Conservation (phyloP, 2,888 invertebrate species). For the Drosophila suboccidentalis region DNA sequence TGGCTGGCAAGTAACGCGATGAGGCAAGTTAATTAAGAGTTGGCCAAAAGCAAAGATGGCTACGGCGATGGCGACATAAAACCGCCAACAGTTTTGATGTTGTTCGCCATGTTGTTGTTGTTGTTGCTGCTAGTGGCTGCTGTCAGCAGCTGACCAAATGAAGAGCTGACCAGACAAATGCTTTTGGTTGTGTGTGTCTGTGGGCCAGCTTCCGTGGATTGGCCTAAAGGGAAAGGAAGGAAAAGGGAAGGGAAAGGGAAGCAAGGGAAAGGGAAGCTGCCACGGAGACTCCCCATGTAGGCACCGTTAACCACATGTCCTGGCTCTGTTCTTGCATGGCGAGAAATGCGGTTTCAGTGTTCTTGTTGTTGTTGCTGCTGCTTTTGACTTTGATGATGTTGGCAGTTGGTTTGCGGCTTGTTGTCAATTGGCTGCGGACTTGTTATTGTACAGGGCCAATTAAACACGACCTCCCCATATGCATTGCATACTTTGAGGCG, state of each 20-base stretch:
- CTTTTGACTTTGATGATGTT: conserved; percentile 66
- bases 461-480: conserved; percentile 15
- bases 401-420: conserved; percentile 56
- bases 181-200: conserved; percentile 38
- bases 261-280: not conserved
- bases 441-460: conserved; percentile 41
- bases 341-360: conserved; percentile 59
- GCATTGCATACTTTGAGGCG: conserved; percentile 14
- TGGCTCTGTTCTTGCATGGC: conserved; percentile 48
- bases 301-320: conserved; percentile 58
- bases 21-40: conserved; percentile 76
- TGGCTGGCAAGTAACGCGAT: conserved; percentile 49
- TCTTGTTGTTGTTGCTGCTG: conserved; percentile 17
- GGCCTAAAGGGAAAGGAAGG: not conserved
- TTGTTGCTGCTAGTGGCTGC: conserved; percentile 30
- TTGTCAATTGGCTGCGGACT: conserved; percentile 36
- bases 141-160: conserved; percentile 74
- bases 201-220: conserved; percentile 16
- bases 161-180: conserved; percentile 70
- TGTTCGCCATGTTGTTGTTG: conserved; percentile 21
- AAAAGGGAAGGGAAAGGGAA: not conserved
- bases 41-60: conserved; percentile 61
- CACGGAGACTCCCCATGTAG: conserved; percentile 36
- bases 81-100: conserved; percentile 60
- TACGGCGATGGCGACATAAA: conserved; percentile 44